phyloP scores from a whole-genome alignment of 2,113 vertebrate species.

The Odocoileus virginianus region DNA sequence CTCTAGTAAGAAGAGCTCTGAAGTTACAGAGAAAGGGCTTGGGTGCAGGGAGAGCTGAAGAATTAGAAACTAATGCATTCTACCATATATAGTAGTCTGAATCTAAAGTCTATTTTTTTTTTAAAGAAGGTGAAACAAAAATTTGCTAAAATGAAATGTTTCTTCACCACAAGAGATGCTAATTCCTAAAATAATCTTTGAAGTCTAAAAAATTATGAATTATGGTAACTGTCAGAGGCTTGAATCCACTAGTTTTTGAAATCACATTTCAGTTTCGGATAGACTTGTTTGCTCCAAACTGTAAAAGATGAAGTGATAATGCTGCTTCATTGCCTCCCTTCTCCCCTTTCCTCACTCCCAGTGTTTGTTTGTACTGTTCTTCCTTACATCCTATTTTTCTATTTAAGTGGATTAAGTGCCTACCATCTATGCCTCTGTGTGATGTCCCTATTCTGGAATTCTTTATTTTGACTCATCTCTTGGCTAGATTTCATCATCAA shows the following conservation, averaged over 20 bases:
- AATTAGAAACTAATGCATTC: not conserved
- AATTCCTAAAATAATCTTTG: not conserved
- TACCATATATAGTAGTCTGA: not conserved
- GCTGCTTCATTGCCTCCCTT: not conserved
- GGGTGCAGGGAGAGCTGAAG: not conserved
- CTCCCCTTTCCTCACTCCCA: not conserved
- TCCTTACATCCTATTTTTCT: not conserved
- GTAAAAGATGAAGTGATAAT: not conserved
- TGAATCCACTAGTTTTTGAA: not conserved
- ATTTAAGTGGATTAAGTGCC: not conserved
- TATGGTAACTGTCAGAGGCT: not conserved
- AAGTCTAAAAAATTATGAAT: not conserved
- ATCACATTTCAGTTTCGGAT: not conserved
- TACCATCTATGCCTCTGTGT: not conserved
- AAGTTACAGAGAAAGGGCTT: not conserved
- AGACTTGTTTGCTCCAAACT: not conserved
- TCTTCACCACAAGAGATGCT: not conserved
- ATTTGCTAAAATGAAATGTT: not conserved
- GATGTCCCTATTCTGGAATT: not conserved
- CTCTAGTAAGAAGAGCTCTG: not conserved
- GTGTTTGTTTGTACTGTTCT: not conserved
- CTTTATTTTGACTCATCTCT: not conserved
- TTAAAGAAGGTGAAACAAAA: not conserved
- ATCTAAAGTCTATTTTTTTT: not conserved
- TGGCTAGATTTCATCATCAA: not conserved